These are phyloP conservation scores for Amphiprion clarkii DNA, from an alignment of 2,797 vertebrate species.

Conservation along the genomic window DNA sequence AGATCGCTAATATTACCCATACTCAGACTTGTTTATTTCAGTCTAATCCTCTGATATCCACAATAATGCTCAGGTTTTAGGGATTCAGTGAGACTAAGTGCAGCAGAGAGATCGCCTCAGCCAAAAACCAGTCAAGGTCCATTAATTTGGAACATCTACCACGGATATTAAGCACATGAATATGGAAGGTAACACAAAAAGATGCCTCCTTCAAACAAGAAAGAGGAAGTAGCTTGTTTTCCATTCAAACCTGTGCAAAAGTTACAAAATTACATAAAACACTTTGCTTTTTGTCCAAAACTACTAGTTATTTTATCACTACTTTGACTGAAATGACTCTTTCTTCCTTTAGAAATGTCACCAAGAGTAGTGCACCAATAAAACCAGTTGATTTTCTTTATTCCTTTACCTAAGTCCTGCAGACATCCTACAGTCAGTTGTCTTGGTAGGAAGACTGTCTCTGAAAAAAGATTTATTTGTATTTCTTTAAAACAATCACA, in stretches of 20 bases:
- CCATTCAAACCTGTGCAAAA: no score
- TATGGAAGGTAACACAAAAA: not conserved
- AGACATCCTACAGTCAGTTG: slow-evolving; percentile 25
- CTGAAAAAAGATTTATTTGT: no score
- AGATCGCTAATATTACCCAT: slow-evolving; percentile 14
- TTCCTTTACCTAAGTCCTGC: slow-evolving; percentile 8
- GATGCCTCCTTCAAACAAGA: not conserved
- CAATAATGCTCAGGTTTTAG: slow-evolving; percentile 32
- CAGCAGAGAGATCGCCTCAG: slow-evolving; percentile 1
- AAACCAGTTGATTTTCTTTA: not conserved
- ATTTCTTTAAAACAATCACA: no score
- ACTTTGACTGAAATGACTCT: not conserved
- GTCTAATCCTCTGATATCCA: slow-evolving; percentile 29
- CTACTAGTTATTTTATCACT: no score
- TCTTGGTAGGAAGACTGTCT: no score
- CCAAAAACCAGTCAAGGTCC: slow-evolving; percentile 6
- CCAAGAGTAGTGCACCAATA: slow-evolving; percentile 12
- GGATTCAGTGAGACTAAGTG: slow-evolving; percentile 33
- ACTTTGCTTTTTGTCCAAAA: not conserved
- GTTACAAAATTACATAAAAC: not conserved
- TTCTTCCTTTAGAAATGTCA: slow-evolving; percentile 3
- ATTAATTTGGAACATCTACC: slow-evolving; percentile 21
- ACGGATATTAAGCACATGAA: not conserved
- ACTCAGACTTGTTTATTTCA: slow-evolving; percentile 24
- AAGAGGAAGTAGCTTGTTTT: not conserved